A percentile compares a stretch with the other conserved stretches of the same genome.
Evolutionary conservation across 2,797 vertebrate species (phyloP).

Genomic region (Hemitrygon akajei): DNA sequence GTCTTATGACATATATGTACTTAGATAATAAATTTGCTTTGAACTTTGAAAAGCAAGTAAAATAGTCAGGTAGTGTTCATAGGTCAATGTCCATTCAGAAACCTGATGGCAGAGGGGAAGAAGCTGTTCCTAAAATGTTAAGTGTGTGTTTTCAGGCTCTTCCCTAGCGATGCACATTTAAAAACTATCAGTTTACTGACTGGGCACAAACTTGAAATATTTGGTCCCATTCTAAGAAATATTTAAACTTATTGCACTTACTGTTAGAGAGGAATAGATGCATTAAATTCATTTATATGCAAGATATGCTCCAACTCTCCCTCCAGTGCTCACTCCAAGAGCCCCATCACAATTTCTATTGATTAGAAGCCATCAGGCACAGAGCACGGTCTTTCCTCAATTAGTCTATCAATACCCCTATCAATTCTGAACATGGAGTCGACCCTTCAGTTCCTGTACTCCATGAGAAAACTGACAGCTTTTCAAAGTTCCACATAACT

Average conservation of each 20-base stretch:
- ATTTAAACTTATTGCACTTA: neutral
- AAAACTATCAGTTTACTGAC: neutral
- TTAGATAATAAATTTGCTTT: no score
- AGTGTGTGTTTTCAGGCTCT: no score
- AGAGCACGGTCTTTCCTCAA: neutral
- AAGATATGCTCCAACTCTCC: neutral
- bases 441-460: neutral
- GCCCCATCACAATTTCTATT: neutral
- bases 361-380: neutral
- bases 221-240: neutral
- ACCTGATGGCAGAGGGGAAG: no score
- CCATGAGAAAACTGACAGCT: neutral
- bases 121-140: no score
- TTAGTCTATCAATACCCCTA: neutral
- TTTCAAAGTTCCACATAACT: neutral
- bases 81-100: no score
- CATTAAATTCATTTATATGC: neutral
- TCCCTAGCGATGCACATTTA: neutral
- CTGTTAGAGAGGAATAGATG: neutral
- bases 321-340: no score
- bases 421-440: neutral
- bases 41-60: no score
- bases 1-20: no score
- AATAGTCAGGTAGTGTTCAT: no score
- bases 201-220: neutral